Evolutionary conservation across 1,140 invertebrate genomes (phyloP), one percentile per base, ranked within the genome.

Genomic region (Aphelenchoides avenae): DNA sequence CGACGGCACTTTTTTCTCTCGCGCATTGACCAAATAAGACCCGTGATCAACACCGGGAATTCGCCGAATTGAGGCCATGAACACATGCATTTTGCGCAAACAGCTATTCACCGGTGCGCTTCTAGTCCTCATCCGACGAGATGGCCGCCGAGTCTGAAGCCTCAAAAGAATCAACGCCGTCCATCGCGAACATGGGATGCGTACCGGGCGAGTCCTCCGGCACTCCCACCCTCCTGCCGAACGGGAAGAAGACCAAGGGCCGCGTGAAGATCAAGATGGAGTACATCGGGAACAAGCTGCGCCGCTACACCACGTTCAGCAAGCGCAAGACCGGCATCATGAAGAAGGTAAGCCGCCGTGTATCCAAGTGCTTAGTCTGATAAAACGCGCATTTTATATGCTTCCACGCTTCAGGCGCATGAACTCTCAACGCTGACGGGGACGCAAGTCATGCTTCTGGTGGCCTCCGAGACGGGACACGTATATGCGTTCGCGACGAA

Each of bases 201-300:
- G 7, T n/a, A 5, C 26, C 18, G 11, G 13, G 42, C 18, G 33
- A 31, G 33, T 61, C 20, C n/a, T 13, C 22, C 20, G 18, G 13
- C 31, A 13, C 22, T 7, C 39, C 18, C 13, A 61, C 22, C 20
- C 61, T 73, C 2, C 46, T 75, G 22, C 72, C 72, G 13, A 75
- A 75, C 64, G 72, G 72, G 42, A 75, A 75, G 49, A 75, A 75
- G 44, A 75, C 72, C 2, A 75, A 75, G 49, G 71, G 65, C 52
- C 84, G 95, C 61, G 94, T 99, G 56, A 99, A 98, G 84, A 98
- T 98, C 78, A 98, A 98, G 83, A 98, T 99, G 94, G 94, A 98
- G 83, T 99, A 97, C 81, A 99, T 99, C 78, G 91, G 96, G 80
- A 98, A 99, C 80, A 99, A 99, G 83, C 82, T 98, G 40, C 81